Evolutionary conservation across 2,113 vertebrate species (phyloP).

Genomic region (Physeter macrocephalus): DNA sequence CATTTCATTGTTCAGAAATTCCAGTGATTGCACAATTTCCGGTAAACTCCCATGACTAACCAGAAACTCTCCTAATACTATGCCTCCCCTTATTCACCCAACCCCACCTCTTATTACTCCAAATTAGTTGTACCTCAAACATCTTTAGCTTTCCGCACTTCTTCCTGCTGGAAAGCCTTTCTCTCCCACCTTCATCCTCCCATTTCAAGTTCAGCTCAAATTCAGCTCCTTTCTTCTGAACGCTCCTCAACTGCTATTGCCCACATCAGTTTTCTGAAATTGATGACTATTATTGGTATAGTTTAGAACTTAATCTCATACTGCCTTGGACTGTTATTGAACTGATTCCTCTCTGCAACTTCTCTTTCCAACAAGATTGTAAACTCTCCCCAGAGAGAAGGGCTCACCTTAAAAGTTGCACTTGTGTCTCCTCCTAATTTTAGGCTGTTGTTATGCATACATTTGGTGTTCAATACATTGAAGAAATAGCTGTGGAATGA

Average conservation of each 20-base stretch:
- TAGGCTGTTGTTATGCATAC: not conserved
- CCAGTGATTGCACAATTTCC: not conserved
- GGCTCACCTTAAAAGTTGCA: not conserved
- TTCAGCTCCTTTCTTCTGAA: not conserved
- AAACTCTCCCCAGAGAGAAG: not conserved
- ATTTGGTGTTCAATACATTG: not conserved
- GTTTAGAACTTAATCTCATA: not conserved
- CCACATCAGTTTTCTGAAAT: not conserved
- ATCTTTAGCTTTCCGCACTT: not conserved
- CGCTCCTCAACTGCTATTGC: not conserved
- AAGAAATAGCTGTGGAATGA: constrained; percentile 17
- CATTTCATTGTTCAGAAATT: constrained; percentile 18
- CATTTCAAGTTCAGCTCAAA: not conserved
- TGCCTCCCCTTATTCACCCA: not conserved
- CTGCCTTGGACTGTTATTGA: not conserved
- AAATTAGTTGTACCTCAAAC: not conserved
- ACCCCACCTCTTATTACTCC: not conserved
- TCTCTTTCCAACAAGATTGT: not conserved
- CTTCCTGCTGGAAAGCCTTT: not conserved
- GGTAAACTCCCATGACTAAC: not conserved
- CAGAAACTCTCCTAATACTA: not conserved
- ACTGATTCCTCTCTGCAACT: not conserved
- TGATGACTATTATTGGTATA: not conserved
- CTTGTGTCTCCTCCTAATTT: not conserved
- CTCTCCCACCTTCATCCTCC: not conserved